These are phyloP conservation scores for Meandrina meandrites DNA, from an alignment of 92 coral and sea anemone species.

Conservation along the genomic window DNA sequence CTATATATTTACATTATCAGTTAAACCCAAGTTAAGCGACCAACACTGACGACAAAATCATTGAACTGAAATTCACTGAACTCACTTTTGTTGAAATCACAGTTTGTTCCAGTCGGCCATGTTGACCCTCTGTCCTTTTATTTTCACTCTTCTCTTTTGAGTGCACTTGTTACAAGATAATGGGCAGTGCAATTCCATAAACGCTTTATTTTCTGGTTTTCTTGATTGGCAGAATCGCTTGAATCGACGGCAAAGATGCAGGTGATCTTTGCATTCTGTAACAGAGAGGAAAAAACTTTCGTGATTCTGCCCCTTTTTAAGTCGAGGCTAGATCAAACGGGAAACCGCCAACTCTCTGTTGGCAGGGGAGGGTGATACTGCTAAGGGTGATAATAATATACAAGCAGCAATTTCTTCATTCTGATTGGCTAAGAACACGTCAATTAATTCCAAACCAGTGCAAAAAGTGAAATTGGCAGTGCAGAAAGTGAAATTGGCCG, in stretches of 20 bases:
- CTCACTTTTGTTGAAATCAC: slow-evolving; percentile 2
- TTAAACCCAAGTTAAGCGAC: too few relatives aligned
- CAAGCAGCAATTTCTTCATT: too few relatives aligned
- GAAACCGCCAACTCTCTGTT: too few relatives aligned
- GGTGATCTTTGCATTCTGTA: slow-evolving; percentile 34
- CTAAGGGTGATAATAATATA: too few relatives aligned
- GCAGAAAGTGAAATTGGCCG: too few relatives aligned
- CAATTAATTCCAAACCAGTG: too few relatives aligned
- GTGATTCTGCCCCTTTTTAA: too few relatives aligned
- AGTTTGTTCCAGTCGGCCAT: slow-evolving; percentile 22
- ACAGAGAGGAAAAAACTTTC: too few relatives aligned
- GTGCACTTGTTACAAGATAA: background rate
- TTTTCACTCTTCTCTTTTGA: background rate
- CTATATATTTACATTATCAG: too few relatives aligned
- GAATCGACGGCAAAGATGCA: slow-evolving; percentile 2
- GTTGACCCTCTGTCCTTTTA: slow-evolving; percentile 2
- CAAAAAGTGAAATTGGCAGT: too few relatives aligned
- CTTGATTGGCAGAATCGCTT: background rate
- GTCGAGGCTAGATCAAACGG: background rate
- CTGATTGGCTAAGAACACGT: too few relatives aligned
- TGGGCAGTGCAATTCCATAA: slow-evolving; percentile 30
- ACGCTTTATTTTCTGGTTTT: background rate
- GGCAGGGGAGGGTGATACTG: too few relatives aligned
- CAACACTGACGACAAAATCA: background rate
- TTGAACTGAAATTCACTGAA: background rate